phyloP scores from a whole-genome alignment of 1,140 invertebrate species.

The Sycophaga agraensis region DNA sequence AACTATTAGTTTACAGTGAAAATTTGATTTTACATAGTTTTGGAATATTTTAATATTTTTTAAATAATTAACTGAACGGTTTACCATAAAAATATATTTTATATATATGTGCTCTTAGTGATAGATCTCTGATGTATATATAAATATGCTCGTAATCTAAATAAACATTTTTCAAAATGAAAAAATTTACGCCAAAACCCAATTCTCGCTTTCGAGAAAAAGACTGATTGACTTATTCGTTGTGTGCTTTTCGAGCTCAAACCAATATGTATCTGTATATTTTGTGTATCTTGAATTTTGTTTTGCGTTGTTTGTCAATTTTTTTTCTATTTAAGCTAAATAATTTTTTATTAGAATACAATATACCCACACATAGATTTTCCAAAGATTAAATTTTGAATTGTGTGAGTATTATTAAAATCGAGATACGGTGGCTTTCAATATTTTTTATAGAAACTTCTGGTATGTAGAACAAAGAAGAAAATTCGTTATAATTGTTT shows the following conservation, averaged over 20 bases:
- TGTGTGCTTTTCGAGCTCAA: conserved; percentile 1
- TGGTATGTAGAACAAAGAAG: too few species aligned
- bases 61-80: background rate
- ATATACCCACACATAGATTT: background rate
- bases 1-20: background rate
- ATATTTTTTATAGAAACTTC: too few species aligned
- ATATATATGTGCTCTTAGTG: background rate
- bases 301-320: too few species aligned
- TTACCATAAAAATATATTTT: background rate
- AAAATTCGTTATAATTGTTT: background rate
- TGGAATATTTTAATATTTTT: too few species aligned
- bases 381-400: too few species aligned
- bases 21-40: too few species aligned
- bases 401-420: too few species aligned
- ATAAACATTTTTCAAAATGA: conserved; percentile 4
- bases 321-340: background rate
- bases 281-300: too few species aligned
- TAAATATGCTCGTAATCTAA: background rate
- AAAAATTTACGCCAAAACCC: background rate
- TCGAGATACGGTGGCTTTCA: too few species aligned
- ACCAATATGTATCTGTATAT: background rate
- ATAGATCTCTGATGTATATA: background rate
- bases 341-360: background rate
- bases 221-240: conserved; percentile 21
- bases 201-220: conserved; percentile 21